Conservation (phyloP, 2,113 vertebrate species). For the Patagioenas fasciata region DNA sequence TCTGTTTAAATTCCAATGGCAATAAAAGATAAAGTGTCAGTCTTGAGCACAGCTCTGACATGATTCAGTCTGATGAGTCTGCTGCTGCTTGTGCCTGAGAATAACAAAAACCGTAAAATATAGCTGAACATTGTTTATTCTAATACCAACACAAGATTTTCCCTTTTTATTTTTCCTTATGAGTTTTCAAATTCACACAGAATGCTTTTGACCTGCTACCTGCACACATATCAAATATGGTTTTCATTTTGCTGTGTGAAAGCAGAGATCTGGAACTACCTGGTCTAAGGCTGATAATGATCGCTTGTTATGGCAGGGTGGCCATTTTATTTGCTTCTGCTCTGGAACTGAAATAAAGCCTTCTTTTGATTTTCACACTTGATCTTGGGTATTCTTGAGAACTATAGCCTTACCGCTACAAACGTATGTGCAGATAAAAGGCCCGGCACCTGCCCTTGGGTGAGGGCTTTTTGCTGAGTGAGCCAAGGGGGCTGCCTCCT, state of each 20-base stretch:
- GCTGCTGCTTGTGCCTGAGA: not conserved
- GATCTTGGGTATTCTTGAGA: not conserved
- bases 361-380: not conserved
- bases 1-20: not conserved
- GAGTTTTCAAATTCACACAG: not conserved
- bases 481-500: not conserved
- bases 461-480: not conserved
- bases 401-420: not conserved
- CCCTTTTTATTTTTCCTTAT: not conserved
- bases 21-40: not conserved
- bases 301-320: not conserved
- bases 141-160: not conserved
- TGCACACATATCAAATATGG: not conserved
- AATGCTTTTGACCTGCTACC: not conserved
- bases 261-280: not conserved
- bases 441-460: not conserved
- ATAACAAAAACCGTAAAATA: slow-evolving; percentile 13
- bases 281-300: not conserved
- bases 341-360: not conserved
- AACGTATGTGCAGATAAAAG: not conserved
- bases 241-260: not conserved
- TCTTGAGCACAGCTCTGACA: not conserved
- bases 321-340: not conserved
- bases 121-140: not conserved
- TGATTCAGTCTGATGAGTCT: not conserved